A percentile compares a stretch with the other conserved stretches of the same genome.
These are phyloP conservation scores for Thaumatotibia leucotreta DNA, from an alignment of 1,140 invertebrate genomes.

Conservation along the genomic window DNA sequence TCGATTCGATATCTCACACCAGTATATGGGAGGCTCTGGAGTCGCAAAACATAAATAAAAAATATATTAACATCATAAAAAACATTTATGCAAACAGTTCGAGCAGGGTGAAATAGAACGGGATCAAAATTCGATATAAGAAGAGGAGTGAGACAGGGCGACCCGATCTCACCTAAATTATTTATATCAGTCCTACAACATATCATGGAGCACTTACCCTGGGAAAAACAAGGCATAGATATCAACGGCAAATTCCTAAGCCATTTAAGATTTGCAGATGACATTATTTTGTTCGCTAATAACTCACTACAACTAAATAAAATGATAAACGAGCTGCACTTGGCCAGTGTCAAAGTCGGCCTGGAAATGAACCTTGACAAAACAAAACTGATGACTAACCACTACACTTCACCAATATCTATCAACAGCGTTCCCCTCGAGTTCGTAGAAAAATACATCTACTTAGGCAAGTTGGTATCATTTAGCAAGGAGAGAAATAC, in stretches of 20 bases:
- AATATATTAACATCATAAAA: conserved; percentile 18
- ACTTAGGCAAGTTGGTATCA: conserved; percentile 14
- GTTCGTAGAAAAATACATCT: conserved; percentile 10
- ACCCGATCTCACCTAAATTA: conserved; percentile 15
- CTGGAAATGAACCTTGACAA: too few relatives aligned
- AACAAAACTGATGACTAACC: too few relatives aligned
- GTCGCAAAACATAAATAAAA: conserved; percentile 9
- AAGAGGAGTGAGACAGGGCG: conserved; percentile 21
- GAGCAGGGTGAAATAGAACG: conserved; percentile 18
- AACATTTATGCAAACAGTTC: conserved; percentile 17
- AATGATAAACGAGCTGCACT: too few relatives aligned
- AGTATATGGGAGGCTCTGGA: conserved; percentile 21
- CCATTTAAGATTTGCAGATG: too few relatives aligned
- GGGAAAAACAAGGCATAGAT: too few relatives aligned
- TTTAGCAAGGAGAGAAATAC: too few relatives aligned
- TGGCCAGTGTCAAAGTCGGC: too few relatives aligned
- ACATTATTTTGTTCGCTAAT: too few relatives aligned
- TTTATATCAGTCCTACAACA: too few relatives aligned
- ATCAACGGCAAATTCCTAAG: too few relatives aligned
- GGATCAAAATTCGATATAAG: conserved; percentile 13
- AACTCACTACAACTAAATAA: too few relatives aligned
- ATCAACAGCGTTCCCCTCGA: conserved; percentile 3
- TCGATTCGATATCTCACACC: conserved; percentile 20
- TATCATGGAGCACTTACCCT: too few relatives aligned
- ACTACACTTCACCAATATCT: background rate